Evolutionary conservation across 2,888 invertebrate species (phyloP), one percentile per base, ranked within the genome.

Genomic region (Polymixis flavicincta): DNA sequence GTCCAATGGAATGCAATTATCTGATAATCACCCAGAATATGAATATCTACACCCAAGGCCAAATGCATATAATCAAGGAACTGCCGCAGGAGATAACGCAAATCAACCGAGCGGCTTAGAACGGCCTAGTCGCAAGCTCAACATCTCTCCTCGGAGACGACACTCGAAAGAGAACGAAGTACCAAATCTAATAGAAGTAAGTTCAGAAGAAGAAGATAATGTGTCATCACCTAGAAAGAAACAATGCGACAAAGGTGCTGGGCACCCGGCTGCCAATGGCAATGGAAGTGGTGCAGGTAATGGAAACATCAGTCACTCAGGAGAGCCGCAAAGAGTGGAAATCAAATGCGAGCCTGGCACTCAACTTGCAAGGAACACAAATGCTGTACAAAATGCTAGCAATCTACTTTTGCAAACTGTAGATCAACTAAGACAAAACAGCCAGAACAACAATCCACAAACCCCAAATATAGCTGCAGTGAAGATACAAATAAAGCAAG

Each of bases 191-290:
- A 96, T 96, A 87, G 96, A 96, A 91, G 93, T 96, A 4, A 96
- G 96, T 87, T 96, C 96, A 65, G 96, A 96, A 84, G 96, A 96
- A 71, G 96, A 96, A 86, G 96, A 96, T 55, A 92, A 94, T 89
- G 86, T 87, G 37, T 84, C 90, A 48, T 82, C 85, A 45, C 93
- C 93, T n/a, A 92, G 92, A 81, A 95, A 93, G 80, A 93, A 92
- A 73, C 93, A 89, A 75, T 90, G 91, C 88, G 92, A 93, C 48
- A 92, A 85, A 87, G 90, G 89, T 67, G 84, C 87, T 42, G 84
- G 82, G 8, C 72, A 82, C 59, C 73, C 76, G 61, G 11, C 61
- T 50, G 48, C 54, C 9, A 74, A 65, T 76, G 64, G 60, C 28
- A 78, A 61, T 79, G 87, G 85, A 66, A 89, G 86, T 65, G 81